phyloP scores from a whole-genome alignment of 2,888 invertebrate genomes.

The Papilio protenor region DNA sequence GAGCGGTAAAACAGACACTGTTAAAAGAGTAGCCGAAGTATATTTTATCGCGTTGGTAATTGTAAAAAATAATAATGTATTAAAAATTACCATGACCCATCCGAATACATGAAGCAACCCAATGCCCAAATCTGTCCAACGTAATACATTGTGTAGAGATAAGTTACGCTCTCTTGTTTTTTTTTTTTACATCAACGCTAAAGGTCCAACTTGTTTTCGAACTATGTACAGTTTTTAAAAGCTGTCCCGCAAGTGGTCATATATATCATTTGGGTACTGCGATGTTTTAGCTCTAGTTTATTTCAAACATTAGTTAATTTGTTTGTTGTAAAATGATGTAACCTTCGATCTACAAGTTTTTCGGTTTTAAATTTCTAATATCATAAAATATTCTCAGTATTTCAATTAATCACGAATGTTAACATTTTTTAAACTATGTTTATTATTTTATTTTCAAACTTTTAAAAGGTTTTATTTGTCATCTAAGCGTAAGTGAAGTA shows the following conservation, averaged over 20 bases:
- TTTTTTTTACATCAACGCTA: slow-evolving; percentile 43
- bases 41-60: not conserved
- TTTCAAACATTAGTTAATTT: not conserved
- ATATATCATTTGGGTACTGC: not conserved
- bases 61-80: not conserved
- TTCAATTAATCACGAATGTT: not conserved
- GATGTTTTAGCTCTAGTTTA: not conserved
- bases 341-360: not conserved
- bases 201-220: slow-evolving; percentile 25
- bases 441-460: not conserved
- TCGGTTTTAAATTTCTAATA: too few relatives aligned
- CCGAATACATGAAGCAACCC: not conserved
- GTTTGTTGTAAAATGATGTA: not conserved
- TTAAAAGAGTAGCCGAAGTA: not conserved
- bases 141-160: slow-evolving; percentile 46
- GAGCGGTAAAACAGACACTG: not conserved
- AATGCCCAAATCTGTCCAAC: slow-evolving; percentile 45
- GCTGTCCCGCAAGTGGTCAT: slow-evolving; percentile 1
- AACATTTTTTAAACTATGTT: too few relatives aligned
- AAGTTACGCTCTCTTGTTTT: slow-evolving; percentile 46
- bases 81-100: slow-evolving; percentile 2
- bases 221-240: slow-evolving; percentile 16
- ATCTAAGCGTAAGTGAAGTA: not conserved
- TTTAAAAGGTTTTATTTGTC: not conserved
- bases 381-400: too few relatives aligned